Evolutionary conservation across 2,113 vertebrate genomes (phyloP), one percentile per base, ranked within the genome.

Genomic region (Phrynosoma platyrhinos): DNA sequence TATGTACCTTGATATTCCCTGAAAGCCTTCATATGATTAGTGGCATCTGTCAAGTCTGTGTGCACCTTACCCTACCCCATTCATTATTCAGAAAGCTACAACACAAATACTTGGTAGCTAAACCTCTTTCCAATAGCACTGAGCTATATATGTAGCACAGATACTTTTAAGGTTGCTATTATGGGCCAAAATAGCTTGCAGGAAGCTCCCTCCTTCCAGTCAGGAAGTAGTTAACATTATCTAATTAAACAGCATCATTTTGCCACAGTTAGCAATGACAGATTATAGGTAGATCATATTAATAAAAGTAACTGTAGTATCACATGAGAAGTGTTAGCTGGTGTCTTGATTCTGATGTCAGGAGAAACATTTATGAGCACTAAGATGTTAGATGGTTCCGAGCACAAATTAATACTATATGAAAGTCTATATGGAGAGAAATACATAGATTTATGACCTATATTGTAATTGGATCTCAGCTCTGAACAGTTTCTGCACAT

Each of bases 381-480:
- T 47, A 36, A 30, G 42, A 30, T 5, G 14, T 79, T 79, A 36
- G 85, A 14, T 69, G 30, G n/a, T 71, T 69, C 42, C n/a, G 12
- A 69, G 64, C 30, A 52, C 30, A 69, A 79, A 69, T 86, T 86
- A 69, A 53, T 47, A 79, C 40, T 79, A 32, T 53, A 30, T 80
- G 47, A 2, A 53, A 71, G 79, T 80, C 23, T 80, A 3, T 53
- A 79, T 10, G 36, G 47, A 71, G n/a, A 72, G 47, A 58, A 72
- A 71, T 80, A 36, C 64, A 86, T 36, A 30, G 77, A 86, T 86
- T 86, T 86, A 80, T 40, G 52, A 87, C 52, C 42, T 71, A 18
- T 58, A 80, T 77, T 80, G 66, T 72, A 87, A 80, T 71, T 80
- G 78, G 42, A 55, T 80, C 85, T 71, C 55, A 55, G 79, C 77